Base-by-base conservation (phyloP, 2,113 vertebrate species). In the Upupa epops region DNA sequence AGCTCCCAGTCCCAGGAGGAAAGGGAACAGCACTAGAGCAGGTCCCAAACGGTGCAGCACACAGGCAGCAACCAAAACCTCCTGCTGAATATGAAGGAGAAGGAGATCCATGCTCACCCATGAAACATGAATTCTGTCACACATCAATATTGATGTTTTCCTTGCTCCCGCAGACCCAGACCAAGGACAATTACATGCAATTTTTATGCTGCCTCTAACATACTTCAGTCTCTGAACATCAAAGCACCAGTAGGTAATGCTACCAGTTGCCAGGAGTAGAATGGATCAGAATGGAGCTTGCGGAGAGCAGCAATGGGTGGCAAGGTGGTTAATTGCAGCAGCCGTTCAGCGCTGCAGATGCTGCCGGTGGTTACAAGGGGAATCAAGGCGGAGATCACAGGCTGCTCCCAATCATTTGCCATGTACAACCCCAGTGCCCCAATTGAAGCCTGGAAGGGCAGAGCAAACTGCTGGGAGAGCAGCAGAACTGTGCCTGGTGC, bases 91-190 rank as follows among this genome's bases (percentile, higher is more conserved):
- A 61, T 26, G 70, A 61, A 85, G 46, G 49, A 91, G 58, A 63
- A 11, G 54, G 46, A 68, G 73, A 63, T 70, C 59, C 2, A 48
- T 6, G 52, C 93, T 91, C 2, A 0, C 85, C 64, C 80, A 95
- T 95, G 65, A 95, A 96, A 96, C 94, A 92, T 92, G 92, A 88
- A 96, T 91, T 95, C 85, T 54, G 20, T 81, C 92, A 28, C 13
- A 1, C 95, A 96, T 96, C 94, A 96, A 93, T 96, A 96, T 95
- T 93, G 94, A 97, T 96, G 93, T 32, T 92, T n/a, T 83, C 55
- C 86, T 90, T 92, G 86, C 73, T 92, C 94, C 83, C 86, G 75
- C 37, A 90, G 91, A 93, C 59, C 59, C 88, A 94, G 90, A 75
- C 90, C 93, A 82, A 79, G 89, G 90, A 92, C 90, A 96, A 96